phyloP scores from a whole-genome alignment of 1,140 invertebrate species.

The Steinernema feltiae region DNA sequence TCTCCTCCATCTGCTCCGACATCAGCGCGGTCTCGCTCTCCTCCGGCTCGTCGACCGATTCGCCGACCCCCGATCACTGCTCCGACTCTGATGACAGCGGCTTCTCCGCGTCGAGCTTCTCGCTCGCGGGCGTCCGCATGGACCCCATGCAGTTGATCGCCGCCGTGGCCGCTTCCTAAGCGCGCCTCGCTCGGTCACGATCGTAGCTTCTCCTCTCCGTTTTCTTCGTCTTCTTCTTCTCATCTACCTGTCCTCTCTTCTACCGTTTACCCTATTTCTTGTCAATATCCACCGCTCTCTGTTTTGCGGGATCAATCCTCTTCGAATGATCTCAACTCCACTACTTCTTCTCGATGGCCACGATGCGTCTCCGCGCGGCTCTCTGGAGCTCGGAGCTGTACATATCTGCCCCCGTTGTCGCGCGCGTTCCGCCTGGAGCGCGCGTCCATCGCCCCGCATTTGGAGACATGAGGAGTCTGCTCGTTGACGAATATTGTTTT shows the following conservation, averaged over 20 bases:
- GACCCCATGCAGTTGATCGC: slow-evolving; percentile 12
- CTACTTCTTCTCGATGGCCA: neutral
- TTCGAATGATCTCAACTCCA: slow-evolving; percentile 4
- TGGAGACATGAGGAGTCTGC: slow-evolving; percentile 7
- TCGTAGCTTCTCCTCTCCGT: no score
- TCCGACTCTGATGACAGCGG: neutral
- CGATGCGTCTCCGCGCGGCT: neutral
- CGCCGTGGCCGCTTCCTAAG: slow-evolving; percentile 4
- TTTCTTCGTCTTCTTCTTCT: neutral
- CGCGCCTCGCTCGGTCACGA: neutral
- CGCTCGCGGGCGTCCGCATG: neutral
- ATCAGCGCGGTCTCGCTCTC: neutral
- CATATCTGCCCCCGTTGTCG: neutral
- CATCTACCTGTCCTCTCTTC: neutral
- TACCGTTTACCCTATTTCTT: neutral
- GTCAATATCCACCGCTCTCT: neutral
- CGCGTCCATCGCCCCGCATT: neutral
- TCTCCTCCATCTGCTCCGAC: slow-evolving; percentile 10
- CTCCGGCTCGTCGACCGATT: neutral
- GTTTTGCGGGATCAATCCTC: slow-evolving; percentile 10
- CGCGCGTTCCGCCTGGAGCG: neutral
- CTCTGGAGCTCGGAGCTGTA: neutral
- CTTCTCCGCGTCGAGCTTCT: neutral
- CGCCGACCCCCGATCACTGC: slow-evolving; percentile 7
- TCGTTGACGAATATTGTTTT: neutral